Evolutionary conservation across 2,888 invertebrate species (phyloP).

Genomic region (Cheilosia soror): DNA sequence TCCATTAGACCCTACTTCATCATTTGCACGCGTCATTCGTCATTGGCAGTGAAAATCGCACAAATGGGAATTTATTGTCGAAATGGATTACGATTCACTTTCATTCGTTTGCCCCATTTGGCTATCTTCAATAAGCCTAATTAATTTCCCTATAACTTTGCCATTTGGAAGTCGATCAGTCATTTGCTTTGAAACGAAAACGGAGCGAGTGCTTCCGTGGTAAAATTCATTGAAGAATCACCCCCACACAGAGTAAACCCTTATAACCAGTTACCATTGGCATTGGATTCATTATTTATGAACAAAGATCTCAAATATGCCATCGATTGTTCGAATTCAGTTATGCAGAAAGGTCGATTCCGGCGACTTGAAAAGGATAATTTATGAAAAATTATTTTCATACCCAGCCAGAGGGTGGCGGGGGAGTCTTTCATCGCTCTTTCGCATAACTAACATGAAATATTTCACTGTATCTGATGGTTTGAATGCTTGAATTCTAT

Average conservation of each 20-base stretch:
- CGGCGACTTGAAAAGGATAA: conserved; percentile 64
- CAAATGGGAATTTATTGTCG: conserved; percentile 43
- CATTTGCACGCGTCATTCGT: conserved; percentile 5
- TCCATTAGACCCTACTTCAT: conserved; percentile 12
- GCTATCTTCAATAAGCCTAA: conserved; percentile 50
- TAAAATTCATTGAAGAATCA: conserved; percentile 55
- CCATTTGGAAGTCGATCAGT: conserved; percentile 70
- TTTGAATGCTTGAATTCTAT: conserved; percentile 55
- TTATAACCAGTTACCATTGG: conserved; percentile 3
- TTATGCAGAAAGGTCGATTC: conserved; percentile 48
- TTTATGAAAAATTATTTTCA: conserved; percentile 69
- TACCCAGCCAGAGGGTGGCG: background rate
- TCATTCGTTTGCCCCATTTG: conserved; percentile 32
- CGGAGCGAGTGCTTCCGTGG: conserved; percentile 7
- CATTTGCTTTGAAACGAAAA: conserved; percentile 33
- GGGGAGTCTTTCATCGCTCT: conserved; percentile 29
- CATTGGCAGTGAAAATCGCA: conserved; percentile 25
- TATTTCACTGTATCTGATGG: conserved; percentile 71
- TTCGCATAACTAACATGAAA: conserved; percentile 39
- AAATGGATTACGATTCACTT: conserved; percentile 44
- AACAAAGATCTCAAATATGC: conserved; percentile 53
- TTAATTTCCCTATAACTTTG: conserved; percentile 51
- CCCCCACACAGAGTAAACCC: conserved; percentile 1
- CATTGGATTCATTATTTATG: conserved; percentile 27
- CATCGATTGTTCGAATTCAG: conserved; percentile 52